Evolutionary conservation across 2,888 invertebrate genomes (phyloP).

Genomic region (Cosmopolites sordidus): DNA sequence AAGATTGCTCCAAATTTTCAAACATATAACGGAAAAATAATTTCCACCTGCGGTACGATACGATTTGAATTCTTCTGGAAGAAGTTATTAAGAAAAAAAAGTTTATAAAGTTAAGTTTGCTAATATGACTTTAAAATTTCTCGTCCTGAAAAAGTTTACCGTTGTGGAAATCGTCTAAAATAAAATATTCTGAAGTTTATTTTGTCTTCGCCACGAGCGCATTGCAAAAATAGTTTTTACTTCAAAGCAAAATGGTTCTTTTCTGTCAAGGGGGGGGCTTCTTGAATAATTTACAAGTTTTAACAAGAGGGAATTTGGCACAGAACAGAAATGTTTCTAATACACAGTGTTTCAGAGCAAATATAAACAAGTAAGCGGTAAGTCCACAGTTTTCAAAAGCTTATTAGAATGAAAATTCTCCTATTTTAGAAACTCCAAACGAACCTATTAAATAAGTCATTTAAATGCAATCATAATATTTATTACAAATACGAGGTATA

Average conservation of each 20-base stretch:
- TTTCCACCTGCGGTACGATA: neutral
- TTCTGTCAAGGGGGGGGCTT: constrained; percentile 10
- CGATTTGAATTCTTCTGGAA: too few relatives aligned
- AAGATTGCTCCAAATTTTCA: too few relatives aligned
- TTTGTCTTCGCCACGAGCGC: constrained; percentile 6
- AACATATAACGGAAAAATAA: neutral
- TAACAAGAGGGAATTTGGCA: constrained; percentile 12
- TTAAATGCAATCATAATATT: too few relatives aligned
- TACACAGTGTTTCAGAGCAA: neutral
- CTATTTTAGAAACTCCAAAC: too few relatives aligned
- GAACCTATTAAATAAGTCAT: too few relatives aligned
- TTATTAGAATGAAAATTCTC: too few relatives aligned
- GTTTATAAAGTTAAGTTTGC: neutral
- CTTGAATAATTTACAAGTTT: constrained; percentile 22
- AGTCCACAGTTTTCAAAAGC: too few relatives aligned
- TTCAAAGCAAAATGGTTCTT: constrained; percentile 13
- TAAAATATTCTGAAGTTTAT: constrained; percentile 13
- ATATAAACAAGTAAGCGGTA: neutral
- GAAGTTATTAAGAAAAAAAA: neutral
- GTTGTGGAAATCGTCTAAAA: constrained; percentile 3
- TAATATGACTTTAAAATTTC: neutral
- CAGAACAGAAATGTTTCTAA: neutral
- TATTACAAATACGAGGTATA: too few relatives aligned
- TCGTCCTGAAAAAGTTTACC: neutral
- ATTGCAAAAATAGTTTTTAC: constrained; percentile 11